Base-by-base conservation (phyloP, 2,888 invertebrate genomes). In the Vandiemenella viatica region DNA sequence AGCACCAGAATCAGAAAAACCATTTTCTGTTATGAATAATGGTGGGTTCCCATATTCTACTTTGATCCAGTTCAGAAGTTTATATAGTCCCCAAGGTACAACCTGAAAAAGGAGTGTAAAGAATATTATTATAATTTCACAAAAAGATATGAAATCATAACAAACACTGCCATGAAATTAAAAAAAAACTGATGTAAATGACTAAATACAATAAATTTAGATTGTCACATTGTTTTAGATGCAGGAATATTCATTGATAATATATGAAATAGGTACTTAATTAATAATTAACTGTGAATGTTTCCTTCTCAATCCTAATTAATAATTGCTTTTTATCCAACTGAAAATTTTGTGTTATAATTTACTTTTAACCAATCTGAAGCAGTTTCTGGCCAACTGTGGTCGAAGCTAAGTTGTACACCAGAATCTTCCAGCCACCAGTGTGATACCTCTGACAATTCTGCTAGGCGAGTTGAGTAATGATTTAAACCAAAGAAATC, bases 21-120 rank as follows among this genome's bases (percentile, higher is more conserved):
- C 77, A 57, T 76, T 77, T 57, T 78, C 78, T 2, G 75, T 75
- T 38, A 77, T 73, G 57, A 74, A 69, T 50, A 77, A 73, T 17
- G 71, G 69, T 13, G 73, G 69, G 59, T 75, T 67, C 43, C 72
- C 70, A 62, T 77, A 78, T 3, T 70, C 67, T 41, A 67, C 66
- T 60, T 75, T 73, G 58, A 77, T 71, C 73, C 75, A 76, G 41
- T 73, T 71, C 23, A 79, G 61, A 19, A 76, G 58, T 57, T 75
- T 72, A 4, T 72, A 70, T 50, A 77, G 70, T n/a, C 77, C 78
- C 57, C 72, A 70, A 0, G 78, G 78, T 17, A 73, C 71, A 37
- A 73, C 69, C 73, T 75, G 57, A 8, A 53, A 53, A 52, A 60
- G n/a, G n/a, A n/a, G n/a, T n/a, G n/a, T n/a, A n/a, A n/a, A n/a